Conservation (phyloP, 2,888 invertebrate species). For the Mechanitis messenoides region DNA sequence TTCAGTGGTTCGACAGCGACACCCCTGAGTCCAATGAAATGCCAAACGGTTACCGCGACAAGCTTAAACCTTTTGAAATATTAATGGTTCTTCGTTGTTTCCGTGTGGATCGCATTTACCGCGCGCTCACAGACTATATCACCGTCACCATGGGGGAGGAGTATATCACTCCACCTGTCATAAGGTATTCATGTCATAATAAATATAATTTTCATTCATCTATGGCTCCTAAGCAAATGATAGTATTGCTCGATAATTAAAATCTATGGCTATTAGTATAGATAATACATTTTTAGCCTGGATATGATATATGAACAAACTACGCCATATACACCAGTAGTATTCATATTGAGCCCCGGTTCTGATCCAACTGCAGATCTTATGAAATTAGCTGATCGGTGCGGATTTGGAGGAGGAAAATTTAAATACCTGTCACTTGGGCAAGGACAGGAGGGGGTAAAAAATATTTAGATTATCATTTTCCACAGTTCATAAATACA, state of each 20-base stretch:
- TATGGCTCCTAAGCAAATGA: too few relatives aligned
- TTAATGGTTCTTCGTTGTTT: conserved; percentile 93
- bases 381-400: conserved; percentile 85
- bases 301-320: conserved; percentile 91
- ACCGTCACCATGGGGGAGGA: conserved; percentile 89
- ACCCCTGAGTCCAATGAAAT: conserved; percentile 83
- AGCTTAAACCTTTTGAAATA: conserved; percentile 80
- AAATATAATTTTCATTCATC: too few relatives aligned
- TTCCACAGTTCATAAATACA: background rate
- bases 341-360: conserved; percentile 95
- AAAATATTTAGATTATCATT: conserved; percentile 25
- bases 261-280: background rate
- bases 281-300: conserved; percentile 72
- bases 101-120: conserved; percentile 90
- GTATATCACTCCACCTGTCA: conserved; percentile 91
- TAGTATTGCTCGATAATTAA: too few relatives aligned
- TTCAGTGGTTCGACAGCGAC: conserved; percentile 90
- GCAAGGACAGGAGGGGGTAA: conserved; percentile 92
- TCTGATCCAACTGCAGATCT: conserved; percentile 94
- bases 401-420: conserved; percentile 83
- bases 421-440: conserved; percentile 94
- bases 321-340: conserved; percentile 87
- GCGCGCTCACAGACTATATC: conserved; percentile 90
- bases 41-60: conserved; percentile 83
- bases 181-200: conserved; percentile 59